Evolutionary conservation across 2,888 invertebrate genomes (phyloP), one percentile per base, ranked within the genome.

Genomic region (Macrosoma leucophasiata): DNA sequence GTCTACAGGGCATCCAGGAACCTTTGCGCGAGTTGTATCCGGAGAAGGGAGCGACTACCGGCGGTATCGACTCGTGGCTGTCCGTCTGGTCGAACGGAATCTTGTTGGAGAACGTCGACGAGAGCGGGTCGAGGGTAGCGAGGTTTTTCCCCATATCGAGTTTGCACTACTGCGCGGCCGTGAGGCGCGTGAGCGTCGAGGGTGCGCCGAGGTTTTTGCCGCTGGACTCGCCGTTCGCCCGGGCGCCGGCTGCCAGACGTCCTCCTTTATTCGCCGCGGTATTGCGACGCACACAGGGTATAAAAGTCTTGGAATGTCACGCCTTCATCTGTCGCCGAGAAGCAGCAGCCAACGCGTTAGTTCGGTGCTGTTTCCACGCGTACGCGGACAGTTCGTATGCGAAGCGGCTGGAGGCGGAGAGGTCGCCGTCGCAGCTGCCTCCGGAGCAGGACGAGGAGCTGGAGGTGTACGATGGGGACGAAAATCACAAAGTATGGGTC

Each of bases 281-380:
- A 43, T 85, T 99, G 53, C 89, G 98, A 28, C 89, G 98, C 48
- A 98, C 97, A 26, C 93, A 94, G 29, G 98, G 98, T 32, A 97
- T 98, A 55, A 98, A 98, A 79, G 97, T 97, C 35, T 87, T 99
- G 44, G 99, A 99, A 84, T 98, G 98, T 84, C 98, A 99, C 84
- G 97, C 97, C 45, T 98, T 99, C 78, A 96, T 99, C 62, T 97
- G 97, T 79, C 95, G 97, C 55, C 90, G 96, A 36, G 96, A 97
- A 73, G 94, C 96, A 66, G 98, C 98, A 26, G 98, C 98, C 44
- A 96, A 98, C 76, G 98, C 98, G 53, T 88, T 99, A 62, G 98
- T 98, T 46, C 88, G 96, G 55, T 97, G 97, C 77, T 97, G 97
- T 81, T 98, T 98, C 81, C 97, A 97, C 82, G 96, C 97, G 29